These are phyloP conservation scores for Cololabis saira DNA, from an alignment of 2,113 vertebrate species.

Conservation along the genomic window DNA sequence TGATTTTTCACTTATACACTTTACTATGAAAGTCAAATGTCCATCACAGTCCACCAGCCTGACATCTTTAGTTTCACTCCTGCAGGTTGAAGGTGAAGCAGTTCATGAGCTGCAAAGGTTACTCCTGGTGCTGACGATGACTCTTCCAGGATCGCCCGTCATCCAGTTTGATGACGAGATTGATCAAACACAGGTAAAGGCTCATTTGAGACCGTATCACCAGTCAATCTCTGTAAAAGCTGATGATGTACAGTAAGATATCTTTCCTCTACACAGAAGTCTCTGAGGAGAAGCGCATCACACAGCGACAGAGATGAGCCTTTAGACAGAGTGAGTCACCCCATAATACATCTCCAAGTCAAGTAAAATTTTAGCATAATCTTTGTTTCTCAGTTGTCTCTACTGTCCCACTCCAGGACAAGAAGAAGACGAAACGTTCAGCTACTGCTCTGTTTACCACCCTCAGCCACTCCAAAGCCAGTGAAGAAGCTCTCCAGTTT, in stretches of 20 bases:
- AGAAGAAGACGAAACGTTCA: neutral
- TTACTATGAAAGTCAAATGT: no score
- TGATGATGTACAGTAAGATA: neutral
- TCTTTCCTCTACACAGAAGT: conserved; percentile 15
- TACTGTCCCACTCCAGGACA: conserved; percentile 27
- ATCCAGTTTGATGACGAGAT: conserved; percentile 71
- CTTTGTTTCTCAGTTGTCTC: no score
- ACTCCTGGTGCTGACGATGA: conserved; percentile 79
- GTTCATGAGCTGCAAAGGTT: conserved; percentile 62
- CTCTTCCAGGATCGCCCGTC: conserved; percentile 80
- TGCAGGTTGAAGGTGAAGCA: conserved; percentile 67
- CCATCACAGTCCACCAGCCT: no score
- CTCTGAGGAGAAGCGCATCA: no score
- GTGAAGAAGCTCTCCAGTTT: conserved; percentile 76
- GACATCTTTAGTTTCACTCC: neutral
- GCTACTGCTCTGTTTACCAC: conserved; percentile 63
- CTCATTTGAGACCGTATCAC: neutral
- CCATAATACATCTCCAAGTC: neutral
- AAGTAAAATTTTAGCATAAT: no score
- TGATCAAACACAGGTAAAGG: conserved; percentile 51
- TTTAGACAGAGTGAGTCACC: neutral
- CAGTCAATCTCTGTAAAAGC: neutral
- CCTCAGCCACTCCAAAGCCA: conserved; percentile 68
- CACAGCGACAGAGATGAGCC: no score
- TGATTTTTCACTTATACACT: no score